Evolutionary conservation across 2,888 invertebrate species (phyloP), one percentile per base, ranked within the genome.

Genomic region (Tineola bisselliella): DNA sequence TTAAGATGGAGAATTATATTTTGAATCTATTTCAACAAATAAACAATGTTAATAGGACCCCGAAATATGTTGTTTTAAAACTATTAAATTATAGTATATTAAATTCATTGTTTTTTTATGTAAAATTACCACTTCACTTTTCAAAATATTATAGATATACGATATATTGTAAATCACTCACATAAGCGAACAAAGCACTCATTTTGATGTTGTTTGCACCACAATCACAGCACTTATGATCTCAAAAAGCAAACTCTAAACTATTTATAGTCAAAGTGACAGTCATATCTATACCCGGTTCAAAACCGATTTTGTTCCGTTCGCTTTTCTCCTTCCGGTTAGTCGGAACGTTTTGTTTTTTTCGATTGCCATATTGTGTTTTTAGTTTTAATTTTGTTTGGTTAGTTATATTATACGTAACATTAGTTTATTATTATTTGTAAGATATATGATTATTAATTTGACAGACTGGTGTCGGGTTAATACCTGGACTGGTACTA

Each of bases 141-240:
- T 43, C 59, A 59, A 59, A 59, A 38, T 38, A 19, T 30, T 13
- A 57, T 30, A 38, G 8, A 18, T 59, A 12, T 38, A 38, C n/a
- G n/a, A n/a, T 33, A 52, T 33, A 61, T 17, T 33, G 44, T 31
- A n/a, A n/a, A n/a, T 52, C 61, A 84, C 84, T 84, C 83, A 84
- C 84, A 76, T 77, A 84, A 72, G 71, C 67, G 67, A 75, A 69
- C 62, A 77, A 71, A 70, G 77, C 70, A 70, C 75, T 77, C 84
- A 84, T 84, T 78, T 79, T 73, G 72, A 69, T 73, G 72, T 65
- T 65, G 66, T 66, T 69, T 66, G 66, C 65, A 63, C 65, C 69
- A 70, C 72, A 66, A 67, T 71, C 72, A 70, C 67, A 68, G 8
- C 66, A 71, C 70, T 73, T 76, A 69, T 82, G 81, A 75, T 79